Evolutionary conservation across 2,888 invertebrate genomes (phyloP).

Genomic region (Ennomos quercinarius): DNA sequence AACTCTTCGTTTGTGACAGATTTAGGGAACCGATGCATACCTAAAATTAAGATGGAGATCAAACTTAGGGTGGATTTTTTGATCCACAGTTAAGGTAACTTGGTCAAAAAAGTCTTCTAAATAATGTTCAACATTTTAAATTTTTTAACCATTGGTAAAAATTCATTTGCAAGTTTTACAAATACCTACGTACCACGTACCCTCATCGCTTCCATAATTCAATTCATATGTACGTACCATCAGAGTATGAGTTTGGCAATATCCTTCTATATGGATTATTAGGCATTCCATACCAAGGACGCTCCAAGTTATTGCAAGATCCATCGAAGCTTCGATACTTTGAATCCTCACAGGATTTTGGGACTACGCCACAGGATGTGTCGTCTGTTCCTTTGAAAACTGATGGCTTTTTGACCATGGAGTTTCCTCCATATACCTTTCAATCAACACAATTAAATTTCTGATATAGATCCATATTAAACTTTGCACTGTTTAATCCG

Average conservation of each 20-base stretch:
- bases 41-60: conserved; percentile 25
- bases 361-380: conserved; percentile 4
- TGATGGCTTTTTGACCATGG: background rate
- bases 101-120: too few relatives aligned
- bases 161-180: too few relatives aligned
- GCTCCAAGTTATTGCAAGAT: conserved; percentile 34
- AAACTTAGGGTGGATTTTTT: too few relatives aligned
- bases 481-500: too few relatives aligned
- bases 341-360: conserved; percentile 8
- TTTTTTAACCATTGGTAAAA: too few relatives aligned
- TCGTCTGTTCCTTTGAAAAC: background rate
- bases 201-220: too few relatives aligned
- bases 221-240: conserved; percentile 25
- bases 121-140: too few relatives aligned
- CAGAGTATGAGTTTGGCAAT: conserved; percentile 21
- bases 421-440: background rate
- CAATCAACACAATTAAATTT: too few relatives aligned
- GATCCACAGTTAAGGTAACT: too few relatives aligned
- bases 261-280: conserved; percentile 23
- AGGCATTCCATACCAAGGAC: conserved; percentile 28
- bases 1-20: conserved; percentile 20
- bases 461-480: too few relatives aligned
- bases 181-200: too few relatives aligned
- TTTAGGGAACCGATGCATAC: conserved; percentile 19
- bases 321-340: conserved; percentile 34